Base-by-base conservation (phyloP, 2,888 invertebrate genomes). In the Andricus quercusramuli region DNA sequence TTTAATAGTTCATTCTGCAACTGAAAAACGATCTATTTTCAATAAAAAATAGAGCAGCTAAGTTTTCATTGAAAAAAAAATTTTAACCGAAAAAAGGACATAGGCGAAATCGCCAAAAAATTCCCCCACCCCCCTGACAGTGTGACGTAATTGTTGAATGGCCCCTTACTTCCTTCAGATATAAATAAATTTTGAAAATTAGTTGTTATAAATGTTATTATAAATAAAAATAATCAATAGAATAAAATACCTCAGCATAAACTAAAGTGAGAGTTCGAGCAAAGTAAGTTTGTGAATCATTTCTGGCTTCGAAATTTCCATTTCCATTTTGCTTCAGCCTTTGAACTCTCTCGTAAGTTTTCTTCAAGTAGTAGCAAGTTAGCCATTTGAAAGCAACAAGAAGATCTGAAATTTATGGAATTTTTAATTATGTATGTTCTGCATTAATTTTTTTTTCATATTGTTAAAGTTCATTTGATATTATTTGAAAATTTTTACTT, bases 261-360 rank as follows among this genome's bases (percentile, higher is more conserved):
- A 96, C 96, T n/a, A 98, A 93, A 0, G 97, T 95, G 3, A 99
- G 93, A 15, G 95, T 95, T 83, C 96, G 95, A 0, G 97, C 97
- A 88, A 95, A 95, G 91, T 96, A 98, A 0, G 97, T 95, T 94
- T 99, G 99, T 74, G 96, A 96, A 85, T 98, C 95, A 92, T 98
- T 98, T 91, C 96, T 96, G 0, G 96, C 96, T 44, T 95, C 94
- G 91, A 98, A 98, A 29, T 94, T 93, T 91, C 95, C 95, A 79
- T 94, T 93, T 51, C 96, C 96, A 15, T 93, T 90, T 0, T 89
- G 89, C 82, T 94, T 94, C 47, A 96, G 91, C 9, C 90, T 88
- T 32, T 94, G 92, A 8, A 95, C 94, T 89, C 95, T 95, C 70
- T 95, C 94, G 22, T 94, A 93, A 0, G 97, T 97, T 86, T 94